A percentile compares a stretch with the other conserved stretches of the same genome.
These are phyloP conservation scores for Cataglyphis altisquamis DNA, from an alignment of 2,888 invertebrate genomes.

Conservation along the genomic window DNA sequence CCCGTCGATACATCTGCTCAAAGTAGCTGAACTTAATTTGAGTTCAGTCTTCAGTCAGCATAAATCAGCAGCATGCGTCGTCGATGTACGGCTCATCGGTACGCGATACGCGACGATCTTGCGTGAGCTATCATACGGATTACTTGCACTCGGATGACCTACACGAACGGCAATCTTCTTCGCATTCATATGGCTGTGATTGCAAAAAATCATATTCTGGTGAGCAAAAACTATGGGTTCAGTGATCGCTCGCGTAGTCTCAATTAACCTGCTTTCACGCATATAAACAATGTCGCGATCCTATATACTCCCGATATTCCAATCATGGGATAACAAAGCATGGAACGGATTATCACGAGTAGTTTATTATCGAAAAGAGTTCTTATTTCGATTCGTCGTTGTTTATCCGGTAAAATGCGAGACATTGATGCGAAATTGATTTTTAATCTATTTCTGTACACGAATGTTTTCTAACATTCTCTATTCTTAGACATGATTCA, in stretches of 20 bases:
- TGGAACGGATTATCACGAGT: neutral
- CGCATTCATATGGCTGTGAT: neutral
- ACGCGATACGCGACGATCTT: neutral
- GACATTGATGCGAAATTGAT: neutral
- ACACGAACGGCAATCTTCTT: neutral
- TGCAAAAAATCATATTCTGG: neutral
- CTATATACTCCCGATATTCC: neutral
- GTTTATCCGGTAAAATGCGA: neutral
- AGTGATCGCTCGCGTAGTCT: neutral
- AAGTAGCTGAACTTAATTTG: neutral
- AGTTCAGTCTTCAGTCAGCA: slow-evolving; percentile 2
- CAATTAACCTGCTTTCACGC: neutral
- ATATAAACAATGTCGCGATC: slow-evolving; percentile 7
- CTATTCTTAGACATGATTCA: slow-evolving; percentile 46
- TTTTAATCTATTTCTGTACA: neutral
- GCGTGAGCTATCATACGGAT: slow-evolving; percentile 18
- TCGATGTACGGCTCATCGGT: neutral
- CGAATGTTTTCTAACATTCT: neutral
- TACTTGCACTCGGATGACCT: slow-evolving; percentile 8
- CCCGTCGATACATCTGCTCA: neutral
- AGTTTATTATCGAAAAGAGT: neutral
- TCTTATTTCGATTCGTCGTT: neutral
- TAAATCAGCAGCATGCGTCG: slow-evolving; percentile 2
- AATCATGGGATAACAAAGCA: neutral
- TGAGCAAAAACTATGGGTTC: neutral